These are phyloP conservation scores for Stenoptilia bipunctidactyla DNA, from an alignment of 2,888 invertebrate genomes.

Conservation along the genomic window DNA sequence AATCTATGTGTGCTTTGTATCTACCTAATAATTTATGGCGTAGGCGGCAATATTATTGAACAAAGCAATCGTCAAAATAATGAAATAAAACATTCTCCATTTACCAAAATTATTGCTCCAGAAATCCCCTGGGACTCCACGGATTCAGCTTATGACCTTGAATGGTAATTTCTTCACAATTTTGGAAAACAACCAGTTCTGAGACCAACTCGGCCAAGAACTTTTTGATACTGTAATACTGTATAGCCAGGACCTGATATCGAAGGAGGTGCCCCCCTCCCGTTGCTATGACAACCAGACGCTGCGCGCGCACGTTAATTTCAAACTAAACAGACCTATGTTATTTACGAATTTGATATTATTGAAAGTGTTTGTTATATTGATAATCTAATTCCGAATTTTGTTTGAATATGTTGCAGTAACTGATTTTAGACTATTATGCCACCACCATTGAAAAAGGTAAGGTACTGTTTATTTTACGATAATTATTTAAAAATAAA, in stretches of 20 bases:
- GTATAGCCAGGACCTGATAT: constrained; percentile 4
- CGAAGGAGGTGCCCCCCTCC: constrained; percentile 20
- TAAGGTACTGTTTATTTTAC: constrained; percentile 21
- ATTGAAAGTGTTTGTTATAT: background rate
- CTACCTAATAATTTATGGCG: too few relatives aligned
- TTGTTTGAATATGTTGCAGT: background rate
- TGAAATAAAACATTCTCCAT: background rate
- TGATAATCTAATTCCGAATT: background rate
- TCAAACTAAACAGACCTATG: constrained; percentile 26
- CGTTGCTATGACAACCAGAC: constrained; percentile 38
- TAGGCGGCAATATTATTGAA: too few relatives aligned
- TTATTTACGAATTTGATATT: constrained; percentile 30
- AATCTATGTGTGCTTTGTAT: too few relatives aligned
- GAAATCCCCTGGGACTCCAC: too few relatives aligned
- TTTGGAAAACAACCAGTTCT: too few relatives aligned
- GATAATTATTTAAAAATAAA: background rate
- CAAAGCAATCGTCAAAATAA: too few relatives aligned
- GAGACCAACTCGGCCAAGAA: background rate
- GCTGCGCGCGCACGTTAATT: constrained; percentile 50
- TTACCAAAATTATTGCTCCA: background rate
- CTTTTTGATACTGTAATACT: constrained; percentile 1
- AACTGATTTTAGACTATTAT: constrained; percentile 20
- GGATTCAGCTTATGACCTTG: too few relatives aligned
- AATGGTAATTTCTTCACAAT: too few relatives aligned
- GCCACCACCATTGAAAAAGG: constrained; percentile 63